Conservation (phyloP, 2,888 invertebrate species). For the Argynnis bischoffii region DNA sequence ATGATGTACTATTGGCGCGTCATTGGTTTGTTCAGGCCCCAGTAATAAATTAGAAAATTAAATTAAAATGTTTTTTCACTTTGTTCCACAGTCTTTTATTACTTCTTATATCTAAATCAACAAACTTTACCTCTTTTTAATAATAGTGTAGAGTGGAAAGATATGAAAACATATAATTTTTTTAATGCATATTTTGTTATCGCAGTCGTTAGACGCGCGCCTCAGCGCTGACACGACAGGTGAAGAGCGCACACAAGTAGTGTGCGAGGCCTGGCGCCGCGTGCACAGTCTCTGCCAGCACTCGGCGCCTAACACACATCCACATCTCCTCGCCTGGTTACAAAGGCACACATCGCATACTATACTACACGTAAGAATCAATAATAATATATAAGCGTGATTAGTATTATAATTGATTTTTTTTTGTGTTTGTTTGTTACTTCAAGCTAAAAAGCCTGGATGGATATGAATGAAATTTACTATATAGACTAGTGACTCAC, state of each 20-base stretch:
- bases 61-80: no score
- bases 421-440: no score
- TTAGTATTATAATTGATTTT: no score
- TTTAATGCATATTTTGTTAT: not conserved
- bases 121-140: no score
- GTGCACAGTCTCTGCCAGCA: constrained; percentile 69
- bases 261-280: constrained; percentile 71
- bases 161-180: not conserved
- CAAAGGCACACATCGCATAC: constrained; percentile 68
- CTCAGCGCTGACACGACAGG: constrained; percentile 57
- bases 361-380: constrained; percentile 59
- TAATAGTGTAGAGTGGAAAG: not conserved
- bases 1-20: no score
- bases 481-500: not conserved
- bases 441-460: no score
- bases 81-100: no score
- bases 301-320: constrained; percentile 64
- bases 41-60: no score
- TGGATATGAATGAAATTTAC: no score
- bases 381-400: no score
- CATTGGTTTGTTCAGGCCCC: no score
- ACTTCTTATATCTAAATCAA: no score
- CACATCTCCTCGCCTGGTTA: constrained; percentile 66
- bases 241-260: constrained; percentile 57
- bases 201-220: constrained; percentile 64